phyloP scores from a whole-genome alignment of 1,140 invertebrate genomes.

The Copidosoma floridanum region DNA sequence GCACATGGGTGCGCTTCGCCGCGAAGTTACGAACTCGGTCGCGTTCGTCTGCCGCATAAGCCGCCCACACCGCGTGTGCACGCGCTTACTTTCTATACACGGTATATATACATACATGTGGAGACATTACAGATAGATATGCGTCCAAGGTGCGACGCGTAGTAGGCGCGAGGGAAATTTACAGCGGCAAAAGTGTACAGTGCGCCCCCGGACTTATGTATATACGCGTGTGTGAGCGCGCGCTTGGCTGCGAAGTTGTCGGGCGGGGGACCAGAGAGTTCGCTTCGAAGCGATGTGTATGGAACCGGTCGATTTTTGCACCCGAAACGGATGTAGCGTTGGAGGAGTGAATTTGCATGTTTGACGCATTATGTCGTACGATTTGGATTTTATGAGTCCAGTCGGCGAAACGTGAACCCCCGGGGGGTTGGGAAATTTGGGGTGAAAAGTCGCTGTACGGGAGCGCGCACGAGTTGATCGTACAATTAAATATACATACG shows the following conservation, averaged over 20 bases:
- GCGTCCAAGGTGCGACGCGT: neutral
- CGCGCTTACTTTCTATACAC: neutral
- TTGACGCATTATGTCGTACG: too few species aligned
- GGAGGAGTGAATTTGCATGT: too few species aligned
- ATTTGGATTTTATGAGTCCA: too few species aligned
- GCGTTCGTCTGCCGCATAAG: neutral
- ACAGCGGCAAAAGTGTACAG: slow-evolving; percentile 1
- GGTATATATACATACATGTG: neutral
- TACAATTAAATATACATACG: too few species aligned
- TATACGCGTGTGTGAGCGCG: neutral
- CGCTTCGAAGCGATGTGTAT: too few species aligned
- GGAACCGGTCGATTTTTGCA: too few species aligned
- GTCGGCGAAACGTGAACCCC: too few species aligned
- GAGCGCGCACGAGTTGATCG: too few species aligned
- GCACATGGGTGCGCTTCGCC: neutral
- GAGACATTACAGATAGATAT: neutral
- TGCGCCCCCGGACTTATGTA: neutral
- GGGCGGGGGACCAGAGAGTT: too few species aligned
- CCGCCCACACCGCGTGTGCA: neutral
- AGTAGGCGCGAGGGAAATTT: slow-evolving; percentile 20
- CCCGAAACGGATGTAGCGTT: too few species aligned
- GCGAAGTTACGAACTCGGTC: slow-evolving; percentile 9
- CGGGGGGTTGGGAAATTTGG: too few species aligned
- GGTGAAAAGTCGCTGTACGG: too few species aligned
- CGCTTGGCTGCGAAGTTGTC: neutral